phyloP scores from a whole-genome alignment of 1,140 invertebrate genomes.

The Drosophila novamexicana region DNA sequence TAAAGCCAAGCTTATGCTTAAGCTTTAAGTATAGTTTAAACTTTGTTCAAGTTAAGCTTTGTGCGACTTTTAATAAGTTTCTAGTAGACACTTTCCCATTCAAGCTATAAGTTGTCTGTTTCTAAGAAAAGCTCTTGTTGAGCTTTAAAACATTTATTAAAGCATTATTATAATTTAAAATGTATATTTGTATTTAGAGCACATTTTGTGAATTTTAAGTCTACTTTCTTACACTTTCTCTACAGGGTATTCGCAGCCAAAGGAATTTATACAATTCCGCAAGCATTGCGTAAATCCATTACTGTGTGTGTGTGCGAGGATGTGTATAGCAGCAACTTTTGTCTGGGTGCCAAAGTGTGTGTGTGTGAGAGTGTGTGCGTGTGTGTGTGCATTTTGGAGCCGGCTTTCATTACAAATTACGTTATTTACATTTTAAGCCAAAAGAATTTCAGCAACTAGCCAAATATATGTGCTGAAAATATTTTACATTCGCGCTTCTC shows the following conservation, averaged over 20 bases:
- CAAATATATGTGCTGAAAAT: constrained; percentile 28
- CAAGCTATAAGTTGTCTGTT: no score
- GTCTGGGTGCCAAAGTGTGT: constrained; percentile 6
- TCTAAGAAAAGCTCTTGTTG: no score
- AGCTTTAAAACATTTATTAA: no score
- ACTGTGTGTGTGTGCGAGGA: constrained; percentile 14
- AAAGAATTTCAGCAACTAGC: constrained; percentile 26
- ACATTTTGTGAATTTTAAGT: no score
- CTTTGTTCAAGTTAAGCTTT: no score
- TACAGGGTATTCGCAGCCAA: constrained; percentile 20
- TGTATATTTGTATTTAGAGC: no score
- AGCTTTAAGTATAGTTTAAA: no score
- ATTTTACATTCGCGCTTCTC: constrained; percentile 43
- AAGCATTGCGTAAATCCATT: constrained; percentile 42
- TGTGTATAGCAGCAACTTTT: constrained; percentile 36
- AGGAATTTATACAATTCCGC: constrained; percentile 56
- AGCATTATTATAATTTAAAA: no score
- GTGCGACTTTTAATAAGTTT: no score
- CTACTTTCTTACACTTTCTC: no score
- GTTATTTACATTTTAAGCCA: constrained; percentile 70
- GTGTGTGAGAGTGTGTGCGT: constrained; percentile 21
- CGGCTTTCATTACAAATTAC: constrained; percentile 77
- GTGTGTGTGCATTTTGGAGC: constrained; percentile 29
- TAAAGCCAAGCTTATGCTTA: no score
- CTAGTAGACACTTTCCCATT: no score